Percentiles rank a stretch among this genome's conserved stretches.
Conservation (phyloP, 1,140 invertebrate species). For the Coenobita brevimanus region DNA sequence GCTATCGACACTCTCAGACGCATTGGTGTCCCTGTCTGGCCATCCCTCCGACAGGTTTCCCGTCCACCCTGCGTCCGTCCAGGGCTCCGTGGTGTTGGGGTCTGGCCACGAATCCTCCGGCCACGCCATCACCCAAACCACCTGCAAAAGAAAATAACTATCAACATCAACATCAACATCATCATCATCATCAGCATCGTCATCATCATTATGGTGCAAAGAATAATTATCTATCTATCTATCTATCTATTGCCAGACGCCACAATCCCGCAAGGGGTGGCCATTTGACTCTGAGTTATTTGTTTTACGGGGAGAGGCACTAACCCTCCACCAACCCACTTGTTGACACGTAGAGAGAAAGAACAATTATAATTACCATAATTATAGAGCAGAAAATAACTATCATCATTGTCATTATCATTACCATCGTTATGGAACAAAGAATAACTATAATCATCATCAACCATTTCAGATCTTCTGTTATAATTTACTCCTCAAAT, state of each 20-base stretch:
- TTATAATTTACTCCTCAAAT: too few relatives aligned
- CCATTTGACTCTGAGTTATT: too few relatives aligned
- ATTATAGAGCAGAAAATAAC: not conserved
- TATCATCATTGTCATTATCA: not conserved
- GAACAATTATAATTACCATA: not conserved
- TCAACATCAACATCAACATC: not conserved
- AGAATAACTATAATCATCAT: not conserved
- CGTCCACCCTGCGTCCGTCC: not conserved
- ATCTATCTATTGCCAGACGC: too few relatives aligned
- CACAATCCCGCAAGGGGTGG: too few relatives aligned
- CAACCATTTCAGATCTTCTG: too few relatives aligned
- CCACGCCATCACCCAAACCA: not conserved
- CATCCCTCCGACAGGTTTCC: not conserved
- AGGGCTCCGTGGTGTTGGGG: not conserved
- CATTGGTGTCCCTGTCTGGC: not conserved
- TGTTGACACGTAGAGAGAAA: too few relatives aligned
- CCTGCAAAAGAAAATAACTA: not conserved
- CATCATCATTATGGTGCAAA: too few relatives aligned
- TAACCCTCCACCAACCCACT: too few relatives aligned
- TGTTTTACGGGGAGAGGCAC: too few relatives aligned
- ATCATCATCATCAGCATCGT: too few relatives aligned
- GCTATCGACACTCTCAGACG: not conserved
- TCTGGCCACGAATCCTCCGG: too few relatives aligned
- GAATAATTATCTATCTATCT: too few relatives aligned
- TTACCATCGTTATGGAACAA: not conserved